phyloP scores from a whole-genome alignment of 2,113 vertebrate species.

The Procavia capensis region DNA sequence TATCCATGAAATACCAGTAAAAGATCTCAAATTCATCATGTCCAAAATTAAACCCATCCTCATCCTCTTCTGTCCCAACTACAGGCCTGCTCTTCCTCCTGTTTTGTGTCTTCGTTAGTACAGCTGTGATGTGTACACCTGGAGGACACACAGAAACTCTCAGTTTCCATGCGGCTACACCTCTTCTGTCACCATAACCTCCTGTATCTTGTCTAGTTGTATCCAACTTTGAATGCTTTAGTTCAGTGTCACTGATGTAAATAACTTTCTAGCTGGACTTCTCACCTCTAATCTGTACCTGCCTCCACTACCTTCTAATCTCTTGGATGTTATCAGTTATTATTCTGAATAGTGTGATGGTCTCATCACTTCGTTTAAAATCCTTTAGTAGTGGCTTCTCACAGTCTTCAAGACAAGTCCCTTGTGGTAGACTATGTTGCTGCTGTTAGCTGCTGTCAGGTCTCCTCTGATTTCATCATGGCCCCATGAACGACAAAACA shows the following conservation, averaged over 20 bases:
- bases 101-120: neutral
- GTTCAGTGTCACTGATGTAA: neutral
- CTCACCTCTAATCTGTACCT: neutral
- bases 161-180: neutral
- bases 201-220: neutral
- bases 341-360: neutral
- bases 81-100: neutral
- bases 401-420: neutral
- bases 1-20: neutral
- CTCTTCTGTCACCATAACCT: neutral
- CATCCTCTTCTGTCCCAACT: neutral
- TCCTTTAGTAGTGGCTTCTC: neutral
- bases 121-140: neutral
- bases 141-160: neutral
- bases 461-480: too few relatives aligned
- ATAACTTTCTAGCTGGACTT: neutral
- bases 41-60: neutral
- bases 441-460: too few relatives aligned
- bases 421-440: neutral
- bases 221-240: neutral
- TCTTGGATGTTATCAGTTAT: too few relatives aligned
- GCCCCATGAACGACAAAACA: too few relatives aligned
- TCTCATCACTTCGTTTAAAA: neutral
- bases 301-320: too few relatives aligned
- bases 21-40: neutral